Base-by-base conservation (phyloP, 2,888 invertebrate species). In the Drosophila formosana region DNA sequence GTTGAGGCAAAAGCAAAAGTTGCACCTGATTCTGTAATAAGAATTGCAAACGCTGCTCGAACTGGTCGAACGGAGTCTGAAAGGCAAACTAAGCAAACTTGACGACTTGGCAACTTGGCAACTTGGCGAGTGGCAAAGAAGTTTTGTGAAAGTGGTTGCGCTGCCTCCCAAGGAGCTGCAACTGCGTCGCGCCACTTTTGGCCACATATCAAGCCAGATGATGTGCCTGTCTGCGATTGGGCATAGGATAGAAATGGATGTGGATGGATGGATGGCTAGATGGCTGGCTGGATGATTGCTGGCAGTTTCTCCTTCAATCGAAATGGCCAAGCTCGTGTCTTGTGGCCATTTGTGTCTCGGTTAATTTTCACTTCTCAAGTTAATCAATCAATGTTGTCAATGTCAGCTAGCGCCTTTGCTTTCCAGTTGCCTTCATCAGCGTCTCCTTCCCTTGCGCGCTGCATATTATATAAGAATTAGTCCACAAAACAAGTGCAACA, bases 21-120 rank as follows among this genome's bases (percentile, higher is more conserved):
- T 85, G 83, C 85, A 84, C 88, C 80, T 89, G 89, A 86, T 89
- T 86, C 85, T 86, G 85, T 86, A 86, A 86, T 87, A 84, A 86
- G 85, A 86, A 86, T 84, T 55, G 78, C 78, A 55, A 51, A 67
- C 66, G 72, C 49, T 52, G 37, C 37, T 37, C 37, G 68, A 11
- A 41, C 30, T 49, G 47, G 37, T 25, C 34, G 32, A 11, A 32
- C 18, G 18, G 32, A 45, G 46, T 25, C 45, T 25, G 45, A 45
- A 45, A 45, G 45, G 39, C 39, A 41, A 32, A 37, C 30, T 30
- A 7, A 26, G 52, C 37, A 26, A 52, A 37, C 13, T 30, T 26
- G 39, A 41, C 18, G 4, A 9, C 41, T 9, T 13, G 39, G 39
- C 51, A 23, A 43, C 45, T 53, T n/a, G 71, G 67, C 56, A 56